Percentiles rank a stretch among this genome's conserved stretches.
Evolutionary conservation across 1,140 invertebrate genomes (phyloP).

Genomic region (Scaptomyza montana): DNA sequence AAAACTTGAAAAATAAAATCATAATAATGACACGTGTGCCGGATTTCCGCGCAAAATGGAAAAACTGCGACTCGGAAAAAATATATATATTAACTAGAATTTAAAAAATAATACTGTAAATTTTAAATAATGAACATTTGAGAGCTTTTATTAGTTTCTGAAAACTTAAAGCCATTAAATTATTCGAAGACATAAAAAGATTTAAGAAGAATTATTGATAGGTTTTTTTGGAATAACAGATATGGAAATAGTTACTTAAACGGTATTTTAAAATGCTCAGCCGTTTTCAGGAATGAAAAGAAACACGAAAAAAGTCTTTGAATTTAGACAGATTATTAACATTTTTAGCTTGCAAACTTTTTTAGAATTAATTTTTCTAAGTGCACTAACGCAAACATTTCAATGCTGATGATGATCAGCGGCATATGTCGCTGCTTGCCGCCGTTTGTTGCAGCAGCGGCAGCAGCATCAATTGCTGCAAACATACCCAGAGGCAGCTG

Average conservation of each 20-base stretch:
- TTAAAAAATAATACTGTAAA: too few species aligned
- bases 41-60: constrained; percentile 65
- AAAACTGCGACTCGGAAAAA: constrained; percentile 22
- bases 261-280: too few species aligned
- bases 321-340: too few species aligned
- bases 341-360: neutral
- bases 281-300: too few species aligned
- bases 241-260: too few species aligned
- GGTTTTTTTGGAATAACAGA: too few species aligned
- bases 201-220: too few species aligned
- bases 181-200: too few species aligned
- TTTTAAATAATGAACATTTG: too few species aligned
- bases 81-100: neutral
- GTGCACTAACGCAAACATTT: constrained; percentile 18
- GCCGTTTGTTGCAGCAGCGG: constrained; percentile 8
- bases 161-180: too few species aligned
- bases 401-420: constrained; percentile 6
- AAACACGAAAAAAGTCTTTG: too few species aligned
- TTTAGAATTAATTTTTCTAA: neutral
- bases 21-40: constrained; percentile 68
- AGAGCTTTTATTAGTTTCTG: too few species aligned
- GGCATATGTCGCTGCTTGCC: constrained; percentile 50
- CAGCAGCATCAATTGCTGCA: neutral
- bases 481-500: constrained; percentile 62
- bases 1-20: constrained; percentile 66